A percentile compares a stretch with the other conserved stretches of the same genome.
Evolutionary conservation across 2,113 vertebrate genomes (phyloP).

Genomic region (Coregonus clupeaformis): DNA sequence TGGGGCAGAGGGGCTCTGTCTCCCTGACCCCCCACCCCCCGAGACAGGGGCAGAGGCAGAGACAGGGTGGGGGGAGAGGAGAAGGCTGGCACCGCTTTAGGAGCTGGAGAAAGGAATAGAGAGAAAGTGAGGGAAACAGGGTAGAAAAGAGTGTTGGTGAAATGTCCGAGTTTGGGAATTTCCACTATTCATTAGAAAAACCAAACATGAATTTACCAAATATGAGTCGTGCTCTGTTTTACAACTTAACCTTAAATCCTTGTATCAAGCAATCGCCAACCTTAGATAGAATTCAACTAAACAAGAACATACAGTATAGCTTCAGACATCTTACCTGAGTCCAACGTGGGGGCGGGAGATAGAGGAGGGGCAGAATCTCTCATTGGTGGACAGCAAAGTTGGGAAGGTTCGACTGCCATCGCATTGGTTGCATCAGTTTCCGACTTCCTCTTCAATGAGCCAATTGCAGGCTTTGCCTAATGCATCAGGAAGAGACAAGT

Average conservation of each 20-base stretch:
- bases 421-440: constrained; percentile 68
- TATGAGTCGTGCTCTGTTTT: background rate
- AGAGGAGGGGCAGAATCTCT: constrained; percentile 78
- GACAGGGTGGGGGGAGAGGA: constrained; percentile 72
- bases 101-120: constrained; percentile 36
- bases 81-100: constrained; percentile 50
- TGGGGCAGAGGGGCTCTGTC: constrained; percentile 86
- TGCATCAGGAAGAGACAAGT: background rate
- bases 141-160: background rate
- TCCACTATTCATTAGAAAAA: background rate
- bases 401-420: constrained; percentile 51
- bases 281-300: background rate
- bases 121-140: constrained; percentile 1
- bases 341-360: constrained; percentile 70
- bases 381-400: constrained; percentile 49
- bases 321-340: constrained; percentile 53
- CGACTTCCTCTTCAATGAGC: constrained; percentile 76
- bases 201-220: background rate
- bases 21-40: constrained; percentile 69
- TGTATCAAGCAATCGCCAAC: background rate
- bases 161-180: background rate
- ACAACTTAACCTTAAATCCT: background rate
- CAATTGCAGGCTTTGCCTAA: constrained; percentile 66
- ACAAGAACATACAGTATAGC: background rate
- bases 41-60: constrained; percentile 67